Evolutionary conservation across 2,797 vertebrate genomes (phyloP).

Genomic region (Notolepis coatsorum): DNA sequence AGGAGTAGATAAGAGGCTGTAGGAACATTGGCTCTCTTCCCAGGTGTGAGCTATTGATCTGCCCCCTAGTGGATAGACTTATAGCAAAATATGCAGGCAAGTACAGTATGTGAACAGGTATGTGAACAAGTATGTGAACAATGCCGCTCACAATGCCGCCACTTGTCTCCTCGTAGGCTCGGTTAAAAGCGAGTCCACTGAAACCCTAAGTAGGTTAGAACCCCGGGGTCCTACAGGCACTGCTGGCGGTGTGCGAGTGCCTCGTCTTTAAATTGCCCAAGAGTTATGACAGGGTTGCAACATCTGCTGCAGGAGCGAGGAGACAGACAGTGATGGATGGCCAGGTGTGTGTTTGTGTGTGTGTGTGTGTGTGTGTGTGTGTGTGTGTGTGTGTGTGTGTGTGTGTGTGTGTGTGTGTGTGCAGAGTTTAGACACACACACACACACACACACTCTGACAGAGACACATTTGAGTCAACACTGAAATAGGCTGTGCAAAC

Average conservation of each 20-base stretch:
- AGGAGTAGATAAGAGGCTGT: too few species aligned
- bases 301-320: conserved; percentile 78
- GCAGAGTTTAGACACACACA: conserved; percentile 7
- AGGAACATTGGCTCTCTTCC: too few species aligned
- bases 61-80: too few species aligned
- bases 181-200: too few species aligned
- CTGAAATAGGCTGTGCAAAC: conserved; percentile 58
- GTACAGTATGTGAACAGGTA: too few species aligned
- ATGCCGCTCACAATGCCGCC: too few species aligned
- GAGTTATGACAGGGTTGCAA: conserved; percentile 81
- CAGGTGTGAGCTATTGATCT: too few species aligned
- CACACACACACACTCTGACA: conserved; percentile 21
- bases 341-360: conserved; percentile 73
- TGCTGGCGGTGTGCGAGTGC: conserved; percentile 36
- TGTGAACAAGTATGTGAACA: too few species aligned
- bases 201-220: conserved; percentile 77
- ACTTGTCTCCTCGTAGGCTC: too few species aligned
- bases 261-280: conserved; percentile 78
- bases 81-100: too few species aligned
- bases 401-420: neutral
- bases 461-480: conserved; percentile 11
- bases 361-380: conserved; percentile 19
- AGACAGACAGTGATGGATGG: conserved; percentile 80
- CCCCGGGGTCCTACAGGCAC: conserved; percentile 67
- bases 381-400: neutral